A percentile compares a stretch with the other conserved stretches of the same genome.
phyloP scores from a whole-genome alignment of 2,888 invertebrate species.

The Sisyra nigra region DNA sequence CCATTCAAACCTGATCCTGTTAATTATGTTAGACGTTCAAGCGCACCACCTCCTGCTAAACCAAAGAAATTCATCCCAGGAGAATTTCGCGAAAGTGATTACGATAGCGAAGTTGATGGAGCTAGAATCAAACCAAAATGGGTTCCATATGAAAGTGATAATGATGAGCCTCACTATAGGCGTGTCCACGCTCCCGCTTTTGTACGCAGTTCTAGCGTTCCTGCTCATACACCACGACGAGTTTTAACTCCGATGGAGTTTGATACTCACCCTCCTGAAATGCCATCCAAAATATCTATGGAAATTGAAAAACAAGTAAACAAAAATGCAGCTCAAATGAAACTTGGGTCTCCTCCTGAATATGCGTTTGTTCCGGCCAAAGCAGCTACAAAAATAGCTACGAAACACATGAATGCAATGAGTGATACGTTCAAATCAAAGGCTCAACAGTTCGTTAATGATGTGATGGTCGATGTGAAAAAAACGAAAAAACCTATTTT shows the following conservation, averaged over 20 bases:
- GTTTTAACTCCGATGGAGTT: conserved; percentile 45
- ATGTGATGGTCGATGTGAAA: conserved; percentile 43
- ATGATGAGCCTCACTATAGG: conserved; percentile 38
- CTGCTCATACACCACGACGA: conserved; percentile 27
- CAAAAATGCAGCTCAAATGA: conserved; percentile 16
- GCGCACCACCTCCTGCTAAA: conserved; percentile 33
- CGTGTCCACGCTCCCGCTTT: conserved; percentile 39
- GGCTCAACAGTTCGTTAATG: conserved; percentile 47
- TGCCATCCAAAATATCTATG: conserved; percentile 21
- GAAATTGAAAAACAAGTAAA: background rate
- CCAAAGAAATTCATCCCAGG: conserved; percentile 49
- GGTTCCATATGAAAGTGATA: conserved; percentile 42
- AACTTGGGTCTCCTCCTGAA: conserved; percentile 42
- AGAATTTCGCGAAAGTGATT: conserved; percentile 49
- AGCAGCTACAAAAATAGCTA: conserved; percentile 33
- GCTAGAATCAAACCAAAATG: conserved; percentile 43
- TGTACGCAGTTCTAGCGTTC: conserved; percentile 32
- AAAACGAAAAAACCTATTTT: conserved; percentile 27
- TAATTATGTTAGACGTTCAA: conserved; percentile 21
- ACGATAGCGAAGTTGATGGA: conserved; percentile 49
- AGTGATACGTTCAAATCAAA: conserved; percentile 49
- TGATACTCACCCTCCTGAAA: conserved; percentile 34
- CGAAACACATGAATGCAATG: conserved; percentile 49
- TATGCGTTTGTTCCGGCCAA: conserved; percentile 34
- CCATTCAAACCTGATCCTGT: conserved; percentile 30